Percentiles rank a stretch among this genome's conserved stretches.
Evolutionary conservation across 1,140 invertebrate genomes (phyloP).

Genomic region (Orius insidiosus): DNA sequence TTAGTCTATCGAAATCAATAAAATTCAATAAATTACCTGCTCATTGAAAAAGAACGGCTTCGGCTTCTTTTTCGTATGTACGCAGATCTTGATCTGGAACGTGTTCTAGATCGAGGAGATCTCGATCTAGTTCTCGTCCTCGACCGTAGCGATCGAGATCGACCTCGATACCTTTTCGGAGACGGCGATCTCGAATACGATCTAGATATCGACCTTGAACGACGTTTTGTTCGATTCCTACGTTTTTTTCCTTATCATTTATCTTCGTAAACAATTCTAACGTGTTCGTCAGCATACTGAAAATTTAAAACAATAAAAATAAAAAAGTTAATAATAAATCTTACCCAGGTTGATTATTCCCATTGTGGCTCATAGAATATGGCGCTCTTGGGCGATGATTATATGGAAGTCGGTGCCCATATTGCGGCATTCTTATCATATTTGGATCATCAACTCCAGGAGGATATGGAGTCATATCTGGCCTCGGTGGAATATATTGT

Average conservation of each 20-base stretch:
- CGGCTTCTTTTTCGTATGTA: not conserved
- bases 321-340: not conserved
- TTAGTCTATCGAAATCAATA: not conserved
- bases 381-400: slow-evolving; percentile 1
- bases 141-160: slow-evolving; percentile 14
- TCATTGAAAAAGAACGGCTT: slow-evolving; percentile 13
- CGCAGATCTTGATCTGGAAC: slow-evolving; percentile 22
- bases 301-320: not conserved
- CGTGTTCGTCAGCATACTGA: not conserved
- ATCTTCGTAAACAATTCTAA: slow-evolving; percentile 27
- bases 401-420: not conserved
- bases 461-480: not conserved
- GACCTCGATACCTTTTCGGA: slow-evolving; percentile 20
- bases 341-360: too few relatives aligned
- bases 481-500: not conserved
- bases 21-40: slow-evolving; percentile 8
- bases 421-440: not conserved
- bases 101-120: slow-evolving; percentile 23
- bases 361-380: not conserved
- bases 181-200: slow-evolving; percentile 23
- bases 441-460: slow-evolving; percentile 3
- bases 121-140: slow-evolving; percentile 15
- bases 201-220: slow-evolving; percentile 23
- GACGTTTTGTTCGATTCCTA: slow-evolving; percentile 28
- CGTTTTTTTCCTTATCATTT: slow-evolving; percentile 63